phyloP scores from a whole-genome alignment of 2,888 invertebrate genomes.

The Stratiomys singularior region DNA sequence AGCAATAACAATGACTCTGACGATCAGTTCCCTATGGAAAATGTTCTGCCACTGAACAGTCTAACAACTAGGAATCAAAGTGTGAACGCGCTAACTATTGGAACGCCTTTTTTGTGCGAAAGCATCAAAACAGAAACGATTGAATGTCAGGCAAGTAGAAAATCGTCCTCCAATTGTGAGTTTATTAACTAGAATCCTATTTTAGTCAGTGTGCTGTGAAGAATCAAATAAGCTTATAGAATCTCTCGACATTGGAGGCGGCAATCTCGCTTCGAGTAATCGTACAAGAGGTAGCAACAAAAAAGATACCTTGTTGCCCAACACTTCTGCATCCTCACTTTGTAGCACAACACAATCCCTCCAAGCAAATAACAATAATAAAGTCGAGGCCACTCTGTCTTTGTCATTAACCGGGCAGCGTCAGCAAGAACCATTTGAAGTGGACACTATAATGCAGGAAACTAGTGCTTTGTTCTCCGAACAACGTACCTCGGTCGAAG shows the following conservation, averaged over 20 bases:
- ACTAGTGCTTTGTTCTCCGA: background rate
- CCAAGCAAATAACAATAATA: constrained; percentile 61
- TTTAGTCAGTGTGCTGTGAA: constrained; percentile 62
- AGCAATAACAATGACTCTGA: constrained; percentile 61
- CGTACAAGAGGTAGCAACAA: constrained; percentile 8
- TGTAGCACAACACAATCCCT: constrained; percentile 33
- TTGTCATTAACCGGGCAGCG: background rate
- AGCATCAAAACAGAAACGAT: constrained; percentile 61
- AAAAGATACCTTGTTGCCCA: constrained; percentile 2
- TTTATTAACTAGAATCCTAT: no score
- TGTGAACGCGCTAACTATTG: constrained; percentile 59
- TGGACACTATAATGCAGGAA: background rate
- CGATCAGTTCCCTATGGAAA: constrained; percentile 55
- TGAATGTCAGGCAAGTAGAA: constrained; percentile 69
- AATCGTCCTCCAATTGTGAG: no score
- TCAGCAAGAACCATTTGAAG: constrained; percentile 1
- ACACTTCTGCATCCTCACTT: background rate
- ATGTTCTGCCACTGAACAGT: background rate
- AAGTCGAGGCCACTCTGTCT: background rate
- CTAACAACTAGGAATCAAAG: constrained; percentile 54
- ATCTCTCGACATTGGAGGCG: constrained; percentile 56
- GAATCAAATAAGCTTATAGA: constrained; percentile 57
- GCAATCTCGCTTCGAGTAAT: constrained; percentile 61
- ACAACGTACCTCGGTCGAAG: background rate
- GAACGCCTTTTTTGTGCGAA: constrained; percentile 64